These are phyloP conservation scores for Nycticorax nycticorax DNA, from an alignment of 2,113 vertebrate genomes.

Conservation along the genomic window DNA sequence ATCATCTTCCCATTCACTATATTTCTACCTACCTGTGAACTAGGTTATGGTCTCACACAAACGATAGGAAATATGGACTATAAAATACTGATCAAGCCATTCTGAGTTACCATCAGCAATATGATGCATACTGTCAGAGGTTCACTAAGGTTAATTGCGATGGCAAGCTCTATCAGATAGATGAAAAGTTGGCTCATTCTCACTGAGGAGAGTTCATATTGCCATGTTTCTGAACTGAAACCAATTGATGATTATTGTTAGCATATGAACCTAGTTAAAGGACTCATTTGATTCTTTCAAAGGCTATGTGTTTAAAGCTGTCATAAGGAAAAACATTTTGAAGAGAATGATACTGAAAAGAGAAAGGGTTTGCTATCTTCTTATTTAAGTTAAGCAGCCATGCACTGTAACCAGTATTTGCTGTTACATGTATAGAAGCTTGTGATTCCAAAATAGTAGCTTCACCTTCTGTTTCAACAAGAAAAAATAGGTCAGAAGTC, in stretches of 20 bases:
- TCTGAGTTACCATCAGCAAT: not conserved
- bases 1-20: not conserved
- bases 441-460: not conserved
- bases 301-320: constrained; percentile 18
- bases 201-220: not conserved
- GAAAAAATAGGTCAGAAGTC: constrained; percentile 46
- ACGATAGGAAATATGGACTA: not conserved
- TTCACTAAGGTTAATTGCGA: not conserved
- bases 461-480: not conserved
- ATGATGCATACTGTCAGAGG: not conserved
- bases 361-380: not conserved
- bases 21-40: not conserved
- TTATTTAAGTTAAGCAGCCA: not conserved
- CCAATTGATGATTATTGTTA: not conserved
- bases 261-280: not conserved
- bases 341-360: not conserved
- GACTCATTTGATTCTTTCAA: not conserved
- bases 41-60: not conserved
- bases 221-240: not conserved
- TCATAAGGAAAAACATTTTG: not conserved
- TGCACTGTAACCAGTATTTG: constrained; percentile 4
- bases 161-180: not conserved
- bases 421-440: not conserved
- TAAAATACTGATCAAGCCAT: not conserved
- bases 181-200: not conserved